Evolutionary conservation across 2,113 vertebrate species (phyloP), one percentile per base, ranked within the genome.

Genomic region (Catharus bicknelli): DNA sequence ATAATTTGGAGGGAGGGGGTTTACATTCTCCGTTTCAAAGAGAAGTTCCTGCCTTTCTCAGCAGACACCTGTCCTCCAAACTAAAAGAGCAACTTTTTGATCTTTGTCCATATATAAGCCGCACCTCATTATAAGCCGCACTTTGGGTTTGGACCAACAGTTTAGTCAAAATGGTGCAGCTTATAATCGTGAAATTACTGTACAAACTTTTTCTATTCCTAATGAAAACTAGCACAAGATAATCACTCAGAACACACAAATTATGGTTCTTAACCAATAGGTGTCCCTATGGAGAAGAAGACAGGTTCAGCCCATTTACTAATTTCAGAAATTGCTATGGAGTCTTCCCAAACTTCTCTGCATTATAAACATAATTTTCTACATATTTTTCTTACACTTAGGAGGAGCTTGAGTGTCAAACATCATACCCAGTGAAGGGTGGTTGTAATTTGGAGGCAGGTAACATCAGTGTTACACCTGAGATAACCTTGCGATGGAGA

Each of bases 401-500:
- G 15, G 23, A 19, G 18, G 19, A 29, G 10, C 5, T 30, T 61
- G 20, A 36, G 20, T 43, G 16, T 70, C 25, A 70, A 36, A 43
- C 5, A 19, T 34, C 11, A 30, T 19, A 42, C 5, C 11, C 3
- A 34, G 9, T 22, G 25, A 70, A 42, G 25, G 8, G 6, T 48
- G 34, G 8, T 26, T 57, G 10, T 48, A 67, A 2, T 36, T 48
- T 40, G 34, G 2, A 48, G 13, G 22, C 3, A 5, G 3, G 14
- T 21, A n/a, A 34, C 0, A 0, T 12, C 15, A 59, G 15, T 42
- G 29, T 59, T 14, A 42, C 4, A 34, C 19, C 25, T 42, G 16
- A 34, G 16, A 12, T 51, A 51, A 82, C 10, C 25, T 42, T 42
- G 25, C 19, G 7, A 40, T 50, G 15, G 34, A 59, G 54, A 42